Percentiles rank a stretch among this genome's conserved stretches.
These are phyloP conservation scores for Drosophila formosana DNA, from an alignment of 2,888 invertebrate species.

Conservation along the genomic window DNA sequence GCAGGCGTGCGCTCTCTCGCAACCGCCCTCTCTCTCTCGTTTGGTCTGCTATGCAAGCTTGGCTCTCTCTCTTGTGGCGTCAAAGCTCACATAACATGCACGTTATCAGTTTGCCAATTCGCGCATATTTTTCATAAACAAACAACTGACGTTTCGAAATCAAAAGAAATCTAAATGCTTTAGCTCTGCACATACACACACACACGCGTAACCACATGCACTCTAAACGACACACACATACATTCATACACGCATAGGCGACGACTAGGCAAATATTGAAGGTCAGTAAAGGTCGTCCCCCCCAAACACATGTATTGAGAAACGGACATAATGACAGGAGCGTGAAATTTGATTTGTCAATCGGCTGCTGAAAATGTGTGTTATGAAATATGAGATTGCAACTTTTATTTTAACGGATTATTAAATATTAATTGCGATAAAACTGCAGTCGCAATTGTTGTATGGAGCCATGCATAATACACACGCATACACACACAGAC, in stretches of 20 bases:
- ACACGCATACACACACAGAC: conserved; percentile 54
- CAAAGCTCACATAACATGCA: conserved; percentile 61
- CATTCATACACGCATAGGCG: conserved; percentile 36
- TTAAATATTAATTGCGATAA: conserved; percentile 45
- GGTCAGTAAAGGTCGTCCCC: conserved; percentile 77
- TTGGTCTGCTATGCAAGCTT: conserved; percentile 26
- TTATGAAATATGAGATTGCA: conserved; percentile 68
- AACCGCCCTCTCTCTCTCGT: neutral
- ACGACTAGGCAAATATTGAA: conserved; percentile 69
- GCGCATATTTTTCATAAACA: conserved; percentile 76
- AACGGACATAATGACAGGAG: conserved; percentile 19
- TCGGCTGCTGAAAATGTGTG: conserved; percentile 24
- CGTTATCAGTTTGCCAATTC: conserved; percentile 62
- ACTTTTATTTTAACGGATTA: conserved; percentile 24
- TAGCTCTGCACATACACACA: conserved; percentile 33
- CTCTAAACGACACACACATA: conserved; percentile 24
- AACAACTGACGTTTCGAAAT: conserved; percentile 61
- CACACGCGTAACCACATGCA: conserved; percentile 10
- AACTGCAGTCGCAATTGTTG: conserved; percentile 38
- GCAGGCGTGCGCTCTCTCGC: neutral
- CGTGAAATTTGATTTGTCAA: conserved; percentile 33
- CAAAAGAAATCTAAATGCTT: conserved; percentile 59
- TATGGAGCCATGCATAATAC: conserved; percentile 66
- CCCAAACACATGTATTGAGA: conserved; percentile 40
- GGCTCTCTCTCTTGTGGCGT: conserved; percentile 36